phyloP scores from a whole-genome alignment of 2,113 vertebrate genomes.

The Trinectes maculatus region DNA sequence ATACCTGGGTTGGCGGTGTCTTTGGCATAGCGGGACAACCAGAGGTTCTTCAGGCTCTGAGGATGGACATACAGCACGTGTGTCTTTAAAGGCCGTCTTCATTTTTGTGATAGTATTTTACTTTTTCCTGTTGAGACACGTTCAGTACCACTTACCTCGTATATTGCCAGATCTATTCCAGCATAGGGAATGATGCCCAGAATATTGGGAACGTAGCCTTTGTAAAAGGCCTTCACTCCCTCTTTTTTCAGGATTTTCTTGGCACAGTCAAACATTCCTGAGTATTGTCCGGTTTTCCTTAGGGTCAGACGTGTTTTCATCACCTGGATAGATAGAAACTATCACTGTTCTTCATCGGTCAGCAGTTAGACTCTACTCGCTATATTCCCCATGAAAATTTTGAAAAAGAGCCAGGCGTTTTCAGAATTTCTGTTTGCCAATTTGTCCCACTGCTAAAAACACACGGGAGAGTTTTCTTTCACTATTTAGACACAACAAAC shows the following conservation, averaged over 20 bases:
- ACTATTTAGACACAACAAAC: too few relatives aligned
- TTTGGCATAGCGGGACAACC: conserved; percentile 91
- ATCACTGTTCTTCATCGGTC: not conserved
- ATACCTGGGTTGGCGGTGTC: conserved; percentile 93
- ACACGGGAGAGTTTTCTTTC: too few relatives aligned
- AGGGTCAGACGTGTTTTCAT: conserved; percentile 97
- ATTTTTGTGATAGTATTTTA: not conserved
- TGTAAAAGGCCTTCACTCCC: conserved; percentile 94
- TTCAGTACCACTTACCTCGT: conserved; percentile 85
- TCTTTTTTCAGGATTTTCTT: conserved; percentile 95
- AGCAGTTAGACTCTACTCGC: not conserved
- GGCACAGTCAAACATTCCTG: conserved; percentile 93
- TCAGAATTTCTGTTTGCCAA: too few relatives aligned
- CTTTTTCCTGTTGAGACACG: not conserved
- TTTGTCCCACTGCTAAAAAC: too few relatives aligned
- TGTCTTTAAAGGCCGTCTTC: too few relatives aligned
- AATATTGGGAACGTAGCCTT: conserved; percentile 96
- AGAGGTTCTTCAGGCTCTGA: conserved; percentile 92
- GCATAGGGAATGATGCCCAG: conserved; percentile 98
- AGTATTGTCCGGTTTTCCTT: conserved; percentile 95
- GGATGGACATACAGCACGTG: not conserved
- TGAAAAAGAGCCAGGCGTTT: too few relatives aligned
- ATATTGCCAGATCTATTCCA: conserved; percentile 95
- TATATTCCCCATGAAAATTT: too few relatives aligned
- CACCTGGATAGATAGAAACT: conserved; percentile 80